Conservation (phyloP, 2,888 invertebrate genomes). For the Drosophila anomalata region DNA sequence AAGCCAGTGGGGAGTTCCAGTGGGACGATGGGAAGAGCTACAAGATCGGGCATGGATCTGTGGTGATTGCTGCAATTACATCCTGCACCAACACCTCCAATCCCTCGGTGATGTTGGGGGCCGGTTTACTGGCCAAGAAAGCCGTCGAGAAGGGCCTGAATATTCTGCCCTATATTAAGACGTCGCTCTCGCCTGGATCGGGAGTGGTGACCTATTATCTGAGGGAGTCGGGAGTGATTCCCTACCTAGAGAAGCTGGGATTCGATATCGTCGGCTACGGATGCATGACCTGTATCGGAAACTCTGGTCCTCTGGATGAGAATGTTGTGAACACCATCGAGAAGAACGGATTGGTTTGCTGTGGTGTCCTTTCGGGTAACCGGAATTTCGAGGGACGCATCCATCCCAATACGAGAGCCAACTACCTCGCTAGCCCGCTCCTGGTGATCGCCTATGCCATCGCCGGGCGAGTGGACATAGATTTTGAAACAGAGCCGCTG, state of each 20-base stretch:
- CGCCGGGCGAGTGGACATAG: constrained; percentile 96
- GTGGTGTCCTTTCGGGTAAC: constrained; percentile 98
- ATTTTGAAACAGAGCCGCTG: constrained; percentile 94
- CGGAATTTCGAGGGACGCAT: constrained; percentile 99
- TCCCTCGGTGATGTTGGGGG: constrained; percentile 99
- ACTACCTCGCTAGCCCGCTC: constrained; percentile 98
- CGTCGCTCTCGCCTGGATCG: constrained; percentile 97
- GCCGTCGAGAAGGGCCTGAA: constrained; percentile 95
- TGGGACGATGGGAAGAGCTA: constrained; percentile 92
- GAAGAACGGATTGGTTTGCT: constrained; percentile 96
- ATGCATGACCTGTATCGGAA: constrained; percentile 99
- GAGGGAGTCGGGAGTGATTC: constrained; percentile 94
- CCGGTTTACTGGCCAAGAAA: constrained; percentile 96
- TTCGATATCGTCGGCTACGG: constrained; percentile 98
- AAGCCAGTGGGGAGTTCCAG: constrained; percentile 89
- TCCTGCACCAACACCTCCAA: constrained; percentile 99
- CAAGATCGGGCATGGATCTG: constrained; percentile 93
- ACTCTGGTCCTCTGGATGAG: constrained; percentile 97
- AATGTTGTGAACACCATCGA: constrained; percentile 96
- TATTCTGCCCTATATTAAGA: constrained; percentile 97
- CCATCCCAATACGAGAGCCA: constrained; percentile 97
- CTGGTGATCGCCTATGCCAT: constrained; percentile 98
- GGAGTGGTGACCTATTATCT: constrained; percentile 94
- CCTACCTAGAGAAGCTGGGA: constrained; percentile 93
- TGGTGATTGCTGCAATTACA: constrained; percentile 98